A percentile compares a stretch with the other conserved stretches of the same genome.
Conservation (phyloP, 1,140 invertebrate genomes). For the Mercenaria mercenaria region DNA sequence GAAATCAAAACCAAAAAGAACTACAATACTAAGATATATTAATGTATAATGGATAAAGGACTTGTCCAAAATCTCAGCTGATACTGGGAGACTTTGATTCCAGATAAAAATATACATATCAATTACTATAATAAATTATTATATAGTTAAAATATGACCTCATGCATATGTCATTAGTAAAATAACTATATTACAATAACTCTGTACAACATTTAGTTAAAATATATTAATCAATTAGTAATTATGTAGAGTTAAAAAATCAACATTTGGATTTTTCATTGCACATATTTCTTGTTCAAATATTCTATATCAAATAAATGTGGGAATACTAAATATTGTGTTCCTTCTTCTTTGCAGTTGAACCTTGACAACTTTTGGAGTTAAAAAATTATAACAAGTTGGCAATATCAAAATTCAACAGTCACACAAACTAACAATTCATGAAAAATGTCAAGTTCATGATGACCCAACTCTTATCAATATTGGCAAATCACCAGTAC, state of each 20-base stretch:
- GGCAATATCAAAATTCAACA: too few relatives aligned
- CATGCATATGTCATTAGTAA: conserved; percentile 33
- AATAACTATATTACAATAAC: conserved; percentile 33
- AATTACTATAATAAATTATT: conserved; percentile 43
- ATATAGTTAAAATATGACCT: conserved; percentile 39
- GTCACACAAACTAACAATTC: too few relatives aligned
- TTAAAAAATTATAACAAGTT: too few relatives aligned
- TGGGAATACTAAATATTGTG: neutral
- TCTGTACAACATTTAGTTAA: conserved; percentile 22
- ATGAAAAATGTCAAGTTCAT: too few relatives aligned
- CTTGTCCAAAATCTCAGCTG: conserved; percentile 3
- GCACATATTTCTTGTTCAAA: conserved; percentile 38
- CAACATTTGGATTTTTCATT: conserved; percentile 38
- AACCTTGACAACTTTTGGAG: too few relatives aligned
- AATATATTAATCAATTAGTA: conserved; percentile 38
- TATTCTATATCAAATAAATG: conserved; percentile 24
- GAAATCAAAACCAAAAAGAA: neutral
- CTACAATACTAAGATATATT: neutral
- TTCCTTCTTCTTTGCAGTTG: too few relatives aligned
- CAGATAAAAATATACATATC: conserved; percentile 38
- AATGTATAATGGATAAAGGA: conserved; percentile 15
- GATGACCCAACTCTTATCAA: too few relatives aligned
- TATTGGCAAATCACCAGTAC: too few relatives aligned
- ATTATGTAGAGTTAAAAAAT: conserved; percentile 42
- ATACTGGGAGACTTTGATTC: neutral